These are phyloP conservation scores for Lasioglossum marginatum DNA, from an alignment of 2,888 invertebrate genomes.

Conservation along the genomic window DNA sequence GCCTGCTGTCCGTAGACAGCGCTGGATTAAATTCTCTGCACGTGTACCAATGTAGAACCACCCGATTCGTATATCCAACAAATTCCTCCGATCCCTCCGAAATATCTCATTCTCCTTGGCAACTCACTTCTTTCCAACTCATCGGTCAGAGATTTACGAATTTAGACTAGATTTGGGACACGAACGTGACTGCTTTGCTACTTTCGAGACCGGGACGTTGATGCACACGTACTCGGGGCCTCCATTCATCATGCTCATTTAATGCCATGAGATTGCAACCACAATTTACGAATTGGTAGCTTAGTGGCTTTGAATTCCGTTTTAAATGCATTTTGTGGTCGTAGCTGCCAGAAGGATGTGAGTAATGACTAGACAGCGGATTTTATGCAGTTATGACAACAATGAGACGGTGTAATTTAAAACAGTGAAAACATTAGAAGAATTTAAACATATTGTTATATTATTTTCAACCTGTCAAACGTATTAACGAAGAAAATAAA, in stretches of 20 bases:
- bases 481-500: too few species aligned
- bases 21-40: not conserved
- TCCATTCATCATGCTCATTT: not conserved
- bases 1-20: not conserved
- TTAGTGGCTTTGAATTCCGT: not conserved
- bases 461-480: too few species aligned
- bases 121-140: slow-evolving; percentile 1
- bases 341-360: too few species aligned
- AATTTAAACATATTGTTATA: too few species aligned
- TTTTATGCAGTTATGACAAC: too few species aligned
- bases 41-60: not conserved
- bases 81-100: not conserved
- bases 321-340: not conserved
- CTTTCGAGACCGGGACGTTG: not conserved
- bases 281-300: not conserved
- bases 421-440: too few species aligned
- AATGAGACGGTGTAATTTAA: too few species aligned
- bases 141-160: not conserved
- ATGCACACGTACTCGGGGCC: not conserved
- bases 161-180: not conserved
- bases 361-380: too few species aligned
- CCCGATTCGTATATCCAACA: not conserved
- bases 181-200: not conserved
- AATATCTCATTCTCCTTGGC: not conserved
- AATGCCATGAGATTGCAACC: not conserved